A percentile compares a stretch with the other conserved stretches of the same genome.
phyloP scores from a whole-genome alignment of 2,113 vertebrate genomes.

The Buteo buteo region DNA sequence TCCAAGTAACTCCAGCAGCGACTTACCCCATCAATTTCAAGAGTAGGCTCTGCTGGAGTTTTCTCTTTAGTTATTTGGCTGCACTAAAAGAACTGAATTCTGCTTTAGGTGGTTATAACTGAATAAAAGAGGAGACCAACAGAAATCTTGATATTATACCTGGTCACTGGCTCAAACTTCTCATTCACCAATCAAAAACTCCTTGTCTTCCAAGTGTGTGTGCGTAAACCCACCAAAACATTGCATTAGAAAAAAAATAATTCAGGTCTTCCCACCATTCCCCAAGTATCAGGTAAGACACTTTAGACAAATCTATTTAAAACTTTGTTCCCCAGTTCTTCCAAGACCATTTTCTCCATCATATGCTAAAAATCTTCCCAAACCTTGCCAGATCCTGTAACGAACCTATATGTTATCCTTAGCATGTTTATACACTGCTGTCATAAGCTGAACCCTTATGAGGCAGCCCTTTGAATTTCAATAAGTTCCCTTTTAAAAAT shows the following conservation, averaged over 20 bases:
- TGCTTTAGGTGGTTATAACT: background rate
- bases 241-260: background rate
- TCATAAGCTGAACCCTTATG: background rate
- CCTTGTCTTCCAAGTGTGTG: background rate
- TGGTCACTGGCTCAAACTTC: background rate
- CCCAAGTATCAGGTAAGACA: background rate
- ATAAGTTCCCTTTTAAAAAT: background rate
- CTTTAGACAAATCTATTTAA: background rate
- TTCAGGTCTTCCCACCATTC: background rate
- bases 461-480: background rate
- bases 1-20: background rate
- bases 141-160: background rate
- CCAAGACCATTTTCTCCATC: background rate
- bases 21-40: background rate
- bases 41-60: background rate
- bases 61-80: background rate
- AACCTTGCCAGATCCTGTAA: background rate
- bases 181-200: background rate
- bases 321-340: background rate
- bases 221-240: background rate
- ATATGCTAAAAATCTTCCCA: background rate
- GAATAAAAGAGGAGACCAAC: background rate
- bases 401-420: background rate
- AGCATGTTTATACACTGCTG: background rate
- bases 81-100: background rate